Evolutionary conservation across 2,113 vertebrate species (phyloP).

Genomic region (Fulmarus glacialis): DNA sequence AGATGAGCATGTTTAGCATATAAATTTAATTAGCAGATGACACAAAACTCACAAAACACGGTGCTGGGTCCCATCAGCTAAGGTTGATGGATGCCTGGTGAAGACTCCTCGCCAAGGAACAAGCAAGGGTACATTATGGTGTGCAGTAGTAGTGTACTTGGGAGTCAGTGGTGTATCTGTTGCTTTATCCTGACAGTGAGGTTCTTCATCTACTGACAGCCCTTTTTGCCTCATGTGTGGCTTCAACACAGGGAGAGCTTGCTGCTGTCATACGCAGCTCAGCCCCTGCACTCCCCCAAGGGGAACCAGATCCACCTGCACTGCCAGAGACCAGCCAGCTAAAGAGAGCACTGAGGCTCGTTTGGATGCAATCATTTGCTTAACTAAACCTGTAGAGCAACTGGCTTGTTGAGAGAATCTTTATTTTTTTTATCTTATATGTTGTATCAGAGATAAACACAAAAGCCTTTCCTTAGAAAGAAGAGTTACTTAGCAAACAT

Average conservation of each 20-base stretch:
- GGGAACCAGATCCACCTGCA: too few relatives aligned
- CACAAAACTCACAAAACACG: neutral
- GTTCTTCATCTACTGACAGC: neutral
- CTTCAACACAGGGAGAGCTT: neutral
- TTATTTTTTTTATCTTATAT: fast-evolving
- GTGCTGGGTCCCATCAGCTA: too few relatives aligned
- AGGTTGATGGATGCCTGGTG: neutral
- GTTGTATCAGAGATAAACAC: neutral
- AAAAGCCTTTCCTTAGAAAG: neutral
- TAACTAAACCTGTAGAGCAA: neutral
- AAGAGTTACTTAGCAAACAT: neutral
- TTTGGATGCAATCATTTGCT: neutral
- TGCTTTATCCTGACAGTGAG: neutral
- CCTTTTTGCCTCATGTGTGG: neutral
- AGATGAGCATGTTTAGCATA: neutral
- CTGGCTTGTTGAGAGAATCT: neutral
- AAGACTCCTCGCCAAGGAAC: neutral
- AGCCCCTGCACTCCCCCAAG: neutral
- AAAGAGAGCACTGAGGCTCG: neutral
- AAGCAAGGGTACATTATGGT: neutral
- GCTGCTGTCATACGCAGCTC: neutral
- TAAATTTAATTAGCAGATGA: neutral
- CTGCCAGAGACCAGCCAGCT: neutral
- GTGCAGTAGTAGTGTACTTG: neutral
- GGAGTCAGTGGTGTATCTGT: neutral